Evolutionary conservation across 2,888 invertebrate genomes (phyloP), one percentile per base, ranked within the genome.

Genomic region (Parnassius glacialis): DNA sequence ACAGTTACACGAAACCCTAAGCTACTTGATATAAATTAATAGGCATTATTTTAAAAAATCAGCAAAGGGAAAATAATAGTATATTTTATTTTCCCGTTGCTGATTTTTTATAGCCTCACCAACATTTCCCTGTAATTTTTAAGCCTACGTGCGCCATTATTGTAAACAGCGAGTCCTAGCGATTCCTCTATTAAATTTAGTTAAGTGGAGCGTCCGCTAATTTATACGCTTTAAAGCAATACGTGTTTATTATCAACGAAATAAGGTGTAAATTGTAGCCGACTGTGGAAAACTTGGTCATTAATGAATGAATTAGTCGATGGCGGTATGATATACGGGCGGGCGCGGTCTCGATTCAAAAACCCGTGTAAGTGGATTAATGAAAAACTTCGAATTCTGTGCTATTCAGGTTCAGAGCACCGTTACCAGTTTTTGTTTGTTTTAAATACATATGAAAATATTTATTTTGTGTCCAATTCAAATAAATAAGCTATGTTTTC

Each of bases 271-370:
- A 80, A 84, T 83, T 84, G 69, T 72, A 68, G 57, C 68, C 66
- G 52, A 57, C 65, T 12, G 48, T 65, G 64, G 66, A 70, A 68
- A 69, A 68, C 62, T 68, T 64, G 68, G 68, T 60, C 57, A 67
- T 70, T 84, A 85, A 85, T 85, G 83, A 85, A 86, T 83, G 82
- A 78, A 82, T 72, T 44, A 52, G 75, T 74, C 75, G 72, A 77
- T 76, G 77, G 71, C 73, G 70, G 69, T 77, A 84, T 87, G 86
- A 88, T 80, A 81, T 85, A 87, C 84, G 83, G 64, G 16, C 16
- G 16, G 16, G 88, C 70, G 89, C 76, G 88, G 85, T 73, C 72
- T 70, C 72, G 77, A 80, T 74, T 82, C 73, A 74, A 75, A 74
- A 63, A 59, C 41, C 65, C 63, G 64, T 68, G 74, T 80, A 82